Conservation (phyloP, 2,797 vertebrate genomes). For the Gephyroberyx darwinii region DNA sequence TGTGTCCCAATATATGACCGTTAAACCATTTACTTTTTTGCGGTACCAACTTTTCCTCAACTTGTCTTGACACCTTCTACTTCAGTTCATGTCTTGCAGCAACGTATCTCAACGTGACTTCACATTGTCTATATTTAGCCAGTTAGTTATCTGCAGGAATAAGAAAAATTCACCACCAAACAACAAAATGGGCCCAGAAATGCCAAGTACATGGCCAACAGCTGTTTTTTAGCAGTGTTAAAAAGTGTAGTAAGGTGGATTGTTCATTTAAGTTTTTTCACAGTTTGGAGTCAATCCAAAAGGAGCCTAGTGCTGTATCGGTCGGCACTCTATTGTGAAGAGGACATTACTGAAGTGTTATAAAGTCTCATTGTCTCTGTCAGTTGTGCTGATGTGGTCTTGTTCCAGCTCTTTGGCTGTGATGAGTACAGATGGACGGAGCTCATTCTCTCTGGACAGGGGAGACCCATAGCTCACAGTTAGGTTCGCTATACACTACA, state of each 20-base stretch:
- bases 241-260: background rate
- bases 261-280: conserved; percentile 18
- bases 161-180: too few relatives aligned
- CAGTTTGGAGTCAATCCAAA: conserved; percentile 35
- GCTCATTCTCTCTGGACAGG: conserved; percentile 65
- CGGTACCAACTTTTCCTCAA: too few relatives aligned
- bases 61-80: too few relatives aligned
- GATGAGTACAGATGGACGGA: conserved; percentile 77
- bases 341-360: conserved; percentile 61
- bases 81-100: too few relatives aligned
- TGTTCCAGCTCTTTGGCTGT: conserved; percentile 66
- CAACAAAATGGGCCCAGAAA: too few relatives aligned
- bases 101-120: too few relatives aligned
- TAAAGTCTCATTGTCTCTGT: conserved; percentile 77
- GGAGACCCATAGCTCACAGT: conserved; percentile 73
- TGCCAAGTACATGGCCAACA: background rate
- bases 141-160: too few relatives aligned
- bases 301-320: conserved; percentile 15
- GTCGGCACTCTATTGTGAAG: conserved; percentile 49
- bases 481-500: conserved; percentile 68
- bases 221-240: background rate
- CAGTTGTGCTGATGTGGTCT: conserved; percentile 79
- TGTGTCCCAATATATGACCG: too few relatives aligned
- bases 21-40: too few relatives aligned
- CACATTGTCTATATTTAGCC: too few relatives aligned